A percentile compares a stretch with the other conserved stretches of the same genome.
Conservation (phyloP, 2,113 vertebrate species). For the Dissostichus mawsoni region DNA sequence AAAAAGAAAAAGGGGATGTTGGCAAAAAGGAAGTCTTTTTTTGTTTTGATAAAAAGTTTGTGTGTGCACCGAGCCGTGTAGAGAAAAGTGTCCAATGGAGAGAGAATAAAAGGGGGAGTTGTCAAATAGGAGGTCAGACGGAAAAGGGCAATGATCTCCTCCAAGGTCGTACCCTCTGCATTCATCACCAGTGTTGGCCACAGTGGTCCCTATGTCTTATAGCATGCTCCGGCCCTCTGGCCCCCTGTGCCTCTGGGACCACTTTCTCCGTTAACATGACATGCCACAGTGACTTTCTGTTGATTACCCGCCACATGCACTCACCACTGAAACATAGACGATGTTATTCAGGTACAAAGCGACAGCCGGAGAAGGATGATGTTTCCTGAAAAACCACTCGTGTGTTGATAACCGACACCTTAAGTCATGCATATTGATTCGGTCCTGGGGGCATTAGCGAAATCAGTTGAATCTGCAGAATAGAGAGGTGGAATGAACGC, state of each 20-base stretch:
- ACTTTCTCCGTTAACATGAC: slow-evolving; percentile 32
- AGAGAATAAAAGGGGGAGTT: slow-evolving; percentile 30
- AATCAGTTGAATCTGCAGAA: slow-evolving; percentile 75
- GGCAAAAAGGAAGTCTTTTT: neutral
- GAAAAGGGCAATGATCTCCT: slow-evolving; percentile 23
- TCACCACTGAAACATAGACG: slow-evolving; percentile 27
- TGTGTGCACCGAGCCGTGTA: slow-evolving; percentile 11
- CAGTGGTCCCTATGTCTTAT: slow-evolving; percentile 19
- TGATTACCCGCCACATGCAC: slow-evolving; percentile 52
- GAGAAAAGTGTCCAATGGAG: slow-evolving; percentile 26
- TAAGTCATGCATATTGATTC: slow-evolving; percentile 77
- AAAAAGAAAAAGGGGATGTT: neutral
- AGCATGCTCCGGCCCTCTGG: slow-evolving; percentile 7
- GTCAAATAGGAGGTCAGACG: slow-evolving; percentile 5
- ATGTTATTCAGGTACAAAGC: slow-evolving; percentile 61
- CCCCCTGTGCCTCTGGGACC: slow-evolving; percentile 33
- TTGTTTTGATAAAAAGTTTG: neutral
- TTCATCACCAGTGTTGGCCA: slow-evolving; percentile 51
- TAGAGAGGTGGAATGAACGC: slow-evolving; percentile 28
- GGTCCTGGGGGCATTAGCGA: slow-evolving; percentile 60
- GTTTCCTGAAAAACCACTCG: slow-evolving; percentile 68
- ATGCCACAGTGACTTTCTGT: slow-evolving; percentile 44
- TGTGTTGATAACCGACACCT: slow-evolving; percentile 74
- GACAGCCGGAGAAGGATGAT: slow-evolving; percentile 44
- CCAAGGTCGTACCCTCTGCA: slow-evolving; percentile 54